These are phyloP conservation scores for Camelus dromedarius DNA, from an alignment of 2,113 vertebrate species.

Conservation along the genomic window DNA sequence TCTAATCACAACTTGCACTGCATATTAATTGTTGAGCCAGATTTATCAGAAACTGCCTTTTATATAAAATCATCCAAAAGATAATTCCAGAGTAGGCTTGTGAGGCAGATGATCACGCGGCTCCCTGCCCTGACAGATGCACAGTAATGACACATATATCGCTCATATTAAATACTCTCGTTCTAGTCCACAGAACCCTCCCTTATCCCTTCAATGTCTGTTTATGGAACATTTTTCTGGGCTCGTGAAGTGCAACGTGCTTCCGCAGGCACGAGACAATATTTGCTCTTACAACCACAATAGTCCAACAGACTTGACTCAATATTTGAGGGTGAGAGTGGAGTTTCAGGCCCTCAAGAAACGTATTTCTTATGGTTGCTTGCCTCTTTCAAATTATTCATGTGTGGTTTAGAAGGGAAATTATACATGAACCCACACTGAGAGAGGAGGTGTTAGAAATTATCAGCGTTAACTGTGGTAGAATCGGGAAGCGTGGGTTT, in stretches of 20 bases:
- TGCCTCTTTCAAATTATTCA: background rate
- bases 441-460: background rate
- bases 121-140: constrained; percentile 27
- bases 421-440: background rate
- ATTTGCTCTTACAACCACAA: background rate
- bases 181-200: background rate
- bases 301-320: background rate
- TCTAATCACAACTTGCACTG: constrained; percentile 73
- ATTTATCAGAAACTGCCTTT: constrained; percentile 76
- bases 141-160: background rate
- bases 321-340: background rate
- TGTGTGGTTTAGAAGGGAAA: background rate
- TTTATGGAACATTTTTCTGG: background rate
- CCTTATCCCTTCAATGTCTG: constrained; percentile 6
- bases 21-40: constrained; percentile 72
- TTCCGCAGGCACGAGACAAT: background rate
- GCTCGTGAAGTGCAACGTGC: background rate
- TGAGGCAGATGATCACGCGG: background rate
- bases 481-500: background rate
- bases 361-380: background rate
- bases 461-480: accelerated
- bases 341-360: background rate
- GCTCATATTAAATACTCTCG: constrained; percentile 19
- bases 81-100: constrained; percentile 60
- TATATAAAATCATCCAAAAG: constrained; percentile 64